phyloP scores from a whole-genome alignment of 2,888 invertebrate genomes.

The Apodemia mormo region DNA sequence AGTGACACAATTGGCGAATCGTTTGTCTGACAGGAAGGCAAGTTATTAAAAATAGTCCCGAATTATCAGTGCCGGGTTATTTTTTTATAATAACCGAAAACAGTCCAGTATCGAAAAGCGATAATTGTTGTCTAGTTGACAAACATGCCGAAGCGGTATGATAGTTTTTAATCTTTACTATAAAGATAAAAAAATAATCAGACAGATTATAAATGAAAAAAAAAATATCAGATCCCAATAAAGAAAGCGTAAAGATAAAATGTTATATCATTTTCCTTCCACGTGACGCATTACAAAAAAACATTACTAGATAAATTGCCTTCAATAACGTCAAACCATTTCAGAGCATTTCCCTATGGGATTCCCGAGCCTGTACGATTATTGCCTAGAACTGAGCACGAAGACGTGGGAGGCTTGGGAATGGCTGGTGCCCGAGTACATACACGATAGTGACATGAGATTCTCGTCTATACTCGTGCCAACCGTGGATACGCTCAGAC shows the following conservation, averaged over 20 bases:
- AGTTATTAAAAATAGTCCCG: no score
- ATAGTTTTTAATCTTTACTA: no score
- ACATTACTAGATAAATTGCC: neutral
- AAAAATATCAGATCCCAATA: neutral
- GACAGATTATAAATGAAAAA: no score
- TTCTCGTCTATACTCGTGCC: constrained; percentile 86
- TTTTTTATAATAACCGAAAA: no score
- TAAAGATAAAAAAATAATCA: no score
- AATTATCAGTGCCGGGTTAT: no score
- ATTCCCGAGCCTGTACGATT: constrained; percentile 90
- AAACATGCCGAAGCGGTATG: no score
- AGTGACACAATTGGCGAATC: no score
- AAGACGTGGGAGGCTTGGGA: constrained; percentile 93
- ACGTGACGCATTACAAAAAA: neutral
- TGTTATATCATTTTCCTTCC: neutral
- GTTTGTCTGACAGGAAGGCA: no score
- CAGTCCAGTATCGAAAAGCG: no score
- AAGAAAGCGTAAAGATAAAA: neutral
- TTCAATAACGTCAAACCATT: constrained; percentile 6
- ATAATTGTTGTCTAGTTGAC: no score
- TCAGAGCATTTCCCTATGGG: constrained; percentile 87
- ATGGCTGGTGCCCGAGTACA: constrained; percentile 88
- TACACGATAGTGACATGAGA: constrained; percentile 85
- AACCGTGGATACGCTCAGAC: constrained; percentile 92
- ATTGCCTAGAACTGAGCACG: constrained; percentile 86